phyloP scores from a whole-genome alignment of 1,140 invertebrate species.

The Cydia fagiglandana region DNA sequence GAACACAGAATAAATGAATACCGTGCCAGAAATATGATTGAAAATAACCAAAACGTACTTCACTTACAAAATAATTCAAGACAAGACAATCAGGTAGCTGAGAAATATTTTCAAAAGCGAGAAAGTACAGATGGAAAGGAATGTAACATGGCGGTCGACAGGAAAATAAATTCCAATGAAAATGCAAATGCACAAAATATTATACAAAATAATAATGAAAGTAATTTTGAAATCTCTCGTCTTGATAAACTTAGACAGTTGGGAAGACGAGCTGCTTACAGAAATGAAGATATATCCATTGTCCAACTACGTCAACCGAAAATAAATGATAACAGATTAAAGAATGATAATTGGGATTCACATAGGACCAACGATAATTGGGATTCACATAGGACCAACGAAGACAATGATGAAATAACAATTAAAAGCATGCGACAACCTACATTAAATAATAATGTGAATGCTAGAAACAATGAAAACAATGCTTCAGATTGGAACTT shows the following conservation, averaged over 20 bases:
- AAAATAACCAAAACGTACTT: not conserved
- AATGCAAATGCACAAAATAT: not conserved
- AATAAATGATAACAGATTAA: not conserved
- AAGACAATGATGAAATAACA: not conserved
- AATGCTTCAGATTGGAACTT: not conserved
- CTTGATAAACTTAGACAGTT: not conserved
- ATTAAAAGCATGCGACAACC: not conserved
- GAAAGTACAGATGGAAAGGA: not conserved
- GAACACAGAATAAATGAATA: not conserved
- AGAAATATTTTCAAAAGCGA: not conserved
- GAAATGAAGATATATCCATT: not conserved
- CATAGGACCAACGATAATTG: not conserved
- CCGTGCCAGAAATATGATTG: not conserved
- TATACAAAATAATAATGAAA: not conserved
- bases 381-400: no score
- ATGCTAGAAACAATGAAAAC: no score
- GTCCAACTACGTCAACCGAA: not conserved
- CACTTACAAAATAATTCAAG: not conserved
- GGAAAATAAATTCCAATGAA: not conserved
- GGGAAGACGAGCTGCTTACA: not conserved
- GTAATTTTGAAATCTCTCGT: not conserved
- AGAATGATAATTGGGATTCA: not conserved
- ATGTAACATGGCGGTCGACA: not conserved
- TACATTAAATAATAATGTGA: not conserved
- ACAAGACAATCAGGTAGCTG: not conserved